Percentiles rank a stretch among this genome's conserved stretches.
phyloP scores from a whole-genome alignment of 2,888 invertebrate genomes.

The Pycnomerus fuliginosus region DNA sequence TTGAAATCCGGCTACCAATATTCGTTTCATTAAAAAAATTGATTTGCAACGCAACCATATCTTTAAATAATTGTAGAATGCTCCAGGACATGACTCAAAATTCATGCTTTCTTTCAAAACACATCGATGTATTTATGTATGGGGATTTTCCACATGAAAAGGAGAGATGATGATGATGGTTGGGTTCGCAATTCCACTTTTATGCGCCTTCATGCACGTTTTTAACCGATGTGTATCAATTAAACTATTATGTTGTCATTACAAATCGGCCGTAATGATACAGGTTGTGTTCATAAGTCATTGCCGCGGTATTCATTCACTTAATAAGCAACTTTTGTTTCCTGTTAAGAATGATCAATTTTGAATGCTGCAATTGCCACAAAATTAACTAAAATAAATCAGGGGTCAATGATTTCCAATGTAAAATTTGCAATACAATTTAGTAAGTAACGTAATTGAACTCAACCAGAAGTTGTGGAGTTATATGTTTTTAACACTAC shows the following conservation, averaged over 20 bases:
- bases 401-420: too few species aligned
- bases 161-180: conserved; percentile 29
- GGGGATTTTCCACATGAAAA: conserved; percentile 15
- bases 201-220: conserved; percentile 37
- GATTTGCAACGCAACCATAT: too few species aligned
- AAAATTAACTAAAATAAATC: too few species aligned
- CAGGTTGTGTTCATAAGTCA: conserved; percentile 43
- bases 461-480: too few species aligned
- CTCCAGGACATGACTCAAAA: too few species aligned
- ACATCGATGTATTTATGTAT: too few species aligned
- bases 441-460: too few species aligned
- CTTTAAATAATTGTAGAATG: too few species aligned
- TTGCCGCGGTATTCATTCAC: conserved; percentile 30
- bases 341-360: conserved; percentile 28
- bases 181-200: conserved; percentile 37
- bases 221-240: conserved; percentile 45
- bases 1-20: conserved; percentile 38
- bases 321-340: conserved; percentile 35
- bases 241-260: conserved; percentile 50
- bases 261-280: conserved; percentile 48
- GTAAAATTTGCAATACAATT: too few species aligned
- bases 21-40: conserved; percentile 22
- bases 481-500: too few species aligned
- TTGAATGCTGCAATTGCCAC: conserved; percentile 20
- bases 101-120: too few species aligned